These are phyloP conservation scores for Pteropus rufus DNA, from an alignment of 2,797 vertebrate genomes.

Conservation along the genomic window DNA sequence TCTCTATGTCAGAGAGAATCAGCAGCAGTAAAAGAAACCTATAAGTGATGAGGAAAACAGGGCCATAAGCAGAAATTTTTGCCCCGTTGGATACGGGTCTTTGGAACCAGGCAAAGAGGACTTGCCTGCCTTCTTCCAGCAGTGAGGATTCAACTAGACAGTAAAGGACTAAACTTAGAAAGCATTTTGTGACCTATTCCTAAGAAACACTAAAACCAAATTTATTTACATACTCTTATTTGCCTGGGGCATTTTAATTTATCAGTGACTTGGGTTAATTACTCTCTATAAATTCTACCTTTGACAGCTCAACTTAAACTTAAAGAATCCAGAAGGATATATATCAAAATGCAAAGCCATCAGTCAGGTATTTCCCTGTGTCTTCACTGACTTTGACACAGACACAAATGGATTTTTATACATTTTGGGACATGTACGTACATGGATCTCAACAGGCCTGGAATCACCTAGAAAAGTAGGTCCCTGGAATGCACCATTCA, in stretches of 20 bases:
- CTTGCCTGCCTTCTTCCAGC: background rate
- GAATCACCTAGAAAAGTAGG: background rate
- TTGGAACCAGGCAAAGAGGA: background rate
- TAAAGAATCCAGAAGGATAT: constrained; percentile 22
- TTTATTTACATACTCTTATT: background rate
- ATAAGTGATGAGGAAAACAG: background rate
- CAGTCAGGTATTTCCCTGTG: background rate
- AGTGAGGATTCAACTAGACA: background rate
- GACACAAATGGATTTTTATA: background rate
- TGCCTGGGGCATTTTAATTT: background rate
- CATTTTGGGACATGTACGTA: background rate
- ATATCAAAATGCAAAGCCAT: background rate
- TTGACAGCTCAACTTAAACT: constrained; percentile 38
- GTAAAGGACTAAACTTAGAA: background rate
- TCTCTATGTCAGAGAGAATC: background rate
- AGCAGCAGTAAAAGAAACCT: background rate
- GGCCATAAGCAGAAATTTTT: background rate
- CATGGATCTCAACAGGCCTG: background rate
- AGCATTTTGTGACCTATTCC: background rate
- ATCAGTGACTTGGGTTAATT: constrained; percentile 12
- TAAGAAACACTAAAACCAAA: background rate
- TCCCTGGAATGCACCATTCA: background rate
- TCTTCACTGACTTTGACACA: background rate
- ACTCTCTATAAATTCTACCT: constrained; percentile 27
- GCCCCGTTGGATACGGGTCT: background rate